Evolutionary conservation across 2,888 invertebrate genomes (phyloP).

Genomic region (Polyploca ridens): DNA sequence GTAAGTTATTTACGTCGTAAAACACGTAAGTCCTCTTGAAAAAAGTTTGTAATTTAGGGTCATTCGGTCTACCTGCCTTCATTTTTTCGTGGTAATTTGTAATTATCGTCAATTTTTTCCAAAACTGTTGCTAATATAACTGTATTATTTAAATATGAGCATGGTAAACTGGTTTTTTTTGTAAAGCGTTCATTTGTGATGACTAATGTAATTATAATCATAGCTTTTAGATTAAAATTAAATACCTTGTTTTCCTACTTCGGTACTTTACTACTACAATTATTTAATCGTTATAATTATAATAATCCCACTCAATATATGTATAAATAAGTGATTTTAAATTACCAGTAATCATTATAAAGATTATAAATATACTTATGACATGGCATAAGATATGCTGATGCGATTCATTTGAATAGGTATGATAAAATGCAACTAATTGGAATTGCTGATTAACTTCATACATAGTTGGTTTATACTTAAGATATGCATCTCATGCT

Average conservation of each 20-base stretch:
- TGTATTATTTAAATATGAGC: background rate
- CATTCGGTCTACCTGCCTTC: background rate
- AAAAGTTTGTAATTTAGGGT: background rate
- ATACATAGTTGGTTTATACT: background rate
- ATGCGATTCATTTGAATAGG: background rate
- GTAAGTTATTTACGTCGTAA: conserved; percentile 40
- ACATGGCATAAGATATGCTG: background rate
- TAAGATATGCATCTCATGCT: too few species aligned
- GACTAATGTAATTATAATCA: conserved; percentile 1
- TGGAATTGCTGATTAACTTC: background rate
- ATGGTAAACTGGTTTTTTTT: background rate
- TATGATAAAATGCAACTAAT: conserved; percentile 2
- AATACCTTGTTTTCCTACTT: background rate
- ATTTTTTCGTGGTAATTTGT: background rate
- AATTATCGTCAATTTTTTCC: background rate
- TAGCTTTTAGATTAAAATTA: background rate
- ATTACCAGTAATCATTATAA: background rate
- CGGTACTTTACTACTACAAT: too few species aligned
- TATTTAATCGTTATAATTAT: too few species aligned
- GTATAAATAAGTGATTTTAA: background rate
- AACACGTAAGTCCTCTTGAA: background rate
- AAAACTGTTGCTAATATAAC: background rate
- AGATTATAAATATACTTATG: background rate
- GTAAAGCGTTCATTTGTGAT: background rate
- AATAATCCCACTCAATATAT: background rate